A percentile compares a stretch with the other conserved stretches of the same genome.
Conservation (phyloP, 2,888 invertebrate genomes). For the Clunio marinus region DNA sequence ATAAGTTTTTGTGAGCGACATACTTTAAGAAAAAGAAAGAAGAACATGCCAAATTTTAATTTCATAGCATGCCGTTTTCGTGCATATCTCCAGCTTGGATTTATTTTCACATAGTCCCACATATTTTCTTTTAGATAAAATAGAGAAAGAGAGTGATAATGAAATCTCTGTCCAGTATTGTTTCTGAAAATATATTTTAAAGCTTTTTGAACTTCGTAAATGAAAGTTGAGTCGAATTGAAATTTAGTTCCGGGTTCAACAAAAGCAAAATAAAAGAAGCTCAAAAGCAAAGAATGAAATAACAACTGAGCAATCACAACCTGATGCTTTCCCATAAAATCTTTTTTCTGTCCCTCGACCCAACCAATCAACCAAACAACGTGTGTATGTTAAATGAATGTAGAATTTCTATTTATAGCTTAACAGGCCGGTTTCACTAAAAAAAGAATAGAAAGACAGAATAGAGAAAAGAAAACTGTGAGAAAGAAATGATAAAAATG, state of each 20-base stretch:
- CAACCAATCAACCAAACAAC: neutral
- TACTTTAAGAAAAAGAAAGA: neutral
- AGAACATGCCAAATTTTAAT: neutral
- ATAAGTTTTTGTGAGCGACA: neutral
- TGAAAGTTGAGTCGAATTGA: no score
- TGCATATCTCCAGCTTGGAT: neutral
- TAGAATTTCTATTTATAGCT: slow-evolving; percentile 31
- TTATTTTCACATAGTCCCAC: no score
- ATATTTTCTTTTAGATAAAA: no score
- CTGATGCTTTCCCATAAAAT: neutral
- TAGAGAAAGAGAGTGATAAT: no score
- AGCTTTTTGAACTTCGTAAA: no score
- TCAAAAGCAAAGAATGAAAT: no score
- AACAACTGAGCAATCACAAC: neutral
- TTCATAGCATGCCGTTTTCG: slow-evolving; percentile 1
- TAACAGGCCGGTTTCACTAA: slow-evolving; percentile 34
- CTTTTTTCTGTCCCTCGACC: neutral
- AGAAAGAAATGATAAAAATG: slow-evolving; percentile 7
- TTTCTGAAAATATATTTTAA: no score
- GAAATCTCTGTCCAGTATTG: no score
- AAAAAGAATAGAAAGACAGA: neutral
- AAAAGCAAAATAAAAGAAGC: no score
- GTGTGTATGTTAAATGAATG: slow-evolving; percentile 32
- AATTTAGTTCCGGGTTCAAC: no score
- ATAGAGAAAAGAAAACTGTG: slow-evolving; percentile 4